A percentile compares a stretch with the other conserved stretches of the same genome.
phyloP scores from a whole-genome alignment of 1,140 invertebrate species.

The Acromyrmex charruanus region DNA sequence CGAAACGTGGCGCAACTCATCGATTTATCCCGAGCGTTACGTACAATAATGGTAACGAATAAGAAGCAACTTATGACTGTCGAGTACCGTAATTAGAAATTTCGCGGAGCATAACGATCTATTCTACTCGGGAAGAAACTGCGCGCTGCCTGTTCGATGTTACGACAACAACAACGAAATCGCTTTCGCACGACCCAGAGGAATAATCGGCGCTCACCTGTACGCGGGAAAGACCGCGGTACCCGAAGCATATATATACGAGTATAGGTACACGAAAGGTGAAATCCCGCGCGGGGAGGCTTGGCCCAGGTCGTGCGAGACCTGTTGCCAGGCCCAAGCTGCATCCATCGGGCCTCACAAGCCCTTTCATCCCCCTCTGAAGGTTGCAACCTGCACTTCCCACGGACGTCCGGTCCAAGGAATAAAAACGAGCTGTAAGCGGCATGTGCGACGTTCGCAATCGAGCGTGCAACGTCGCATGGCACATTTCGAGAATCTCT shows the following conservation, averaged over 20 bases:
- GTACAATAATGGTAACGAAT: slow-evolving; percentile 52
- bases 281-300: slow-evolving; percentile 77
- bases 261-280: slow-evolving; percentile 64
- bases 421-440: slow-evolving; percentile 22
- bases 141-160: slow-evolving; percentile 57
- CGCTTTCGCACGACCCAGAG: slow-evolving; percentile 81
- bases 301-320: slow-evolving; percentile 75
- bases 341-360: slow-evolving; percentile 55
- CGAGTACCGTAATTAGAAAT: slow-evolving; percentile 68
- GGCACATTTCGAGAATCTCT: slow-evolving; percentile 39
- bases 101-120: slow-evolving; percentile 67
- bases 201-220: slow-evolving; percentile 79
- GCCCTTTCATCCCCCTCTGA: slow-evolving; percentile 46
- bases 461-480: slow-evolving; percentile 43
- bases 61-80: slow-evolving; percentile 55
- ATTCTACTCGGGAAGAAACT: slow-evolving; percentile 50
- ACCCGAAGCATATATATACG: slow-evolving; percentile 50
- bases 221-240: slow-evolving; percentile 71
- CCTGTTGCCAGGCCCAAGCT: slow-evolving; percentile 69
- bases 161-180: slow-evolving; percentile 74
- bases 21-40: slow-evolving; percentile 42
- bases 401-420: slow-evolving; percentile 75
- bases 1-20: slow-evolving; percentile 35
- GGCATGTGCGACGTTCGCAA: slow-evolving; percentile 53
- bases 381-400: slow-evolving; percentile 79